Evolutionary conservation across 1,140 invertebrate species (phyloP), one percentile per base, ranked within the genome.

Genomic region (Caenorhabditis inopinata): DNA sequence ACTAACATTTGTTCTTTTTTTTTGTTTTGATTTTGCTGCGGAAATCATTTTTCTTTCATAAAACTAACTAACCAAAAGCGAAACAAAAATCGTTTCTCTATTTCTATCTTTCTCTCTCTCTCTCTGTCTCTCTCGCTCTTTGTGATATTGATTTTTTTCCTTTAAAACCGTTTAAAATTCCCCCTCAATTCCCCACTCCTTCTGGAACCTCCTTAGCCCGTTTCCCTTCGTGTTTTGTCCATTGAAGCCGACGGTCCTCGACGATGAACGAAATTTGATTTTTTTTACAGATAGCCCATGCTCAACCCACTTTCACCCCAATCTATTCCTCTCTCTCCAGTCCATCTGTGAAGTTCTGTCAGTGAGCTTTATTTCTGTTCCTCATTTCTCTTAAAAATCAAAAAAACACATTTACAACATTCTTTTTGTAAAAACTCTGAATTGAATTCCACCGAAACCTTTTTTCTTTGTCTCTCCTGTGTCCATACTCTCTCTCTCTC

Each of bases 261-360:
- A n/a, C n/a, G n/a, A n/a, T n/a, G n/a, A n/a, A n/a, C n/a, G n/a
- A 51, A 68, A 42, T 18, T 21, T 29, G 9, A 7, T n/a, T 29
- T n/a, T 68, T 68, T 68, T 68, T 68, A 68, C 58, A 68, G 58
- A 68, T 68, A 68, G 58, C n/a, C n/a, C n/a, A n/a, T n/a, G n/a
- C n/a, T n/a, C n/a, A n/a, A n/a, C n/a, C n/a, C n/a, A n/a, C n/a
- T n/a, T n/a, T n/a, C n/a, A n/a, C n/a, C n/a, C 7, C 58, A 32
- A 18, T 21, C 32, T 29, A 14, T 58, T 58, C 27, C 27, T 58
- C n/a, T 14, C n/a, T 68, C 58, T 21, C 32, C 29, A 68, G 11
- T 38, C 32, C n/a, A 68, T 38, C 58, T 68, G 58, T 68, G 58
- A 68, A 68, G 58, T 68, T 68, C 32, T 38, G n/a, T 68, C n/a